Evolutionary conservation across 2,113 vertebrate genomes (phyloP).

Genomic region (Fukomys damarensis): DNA sequence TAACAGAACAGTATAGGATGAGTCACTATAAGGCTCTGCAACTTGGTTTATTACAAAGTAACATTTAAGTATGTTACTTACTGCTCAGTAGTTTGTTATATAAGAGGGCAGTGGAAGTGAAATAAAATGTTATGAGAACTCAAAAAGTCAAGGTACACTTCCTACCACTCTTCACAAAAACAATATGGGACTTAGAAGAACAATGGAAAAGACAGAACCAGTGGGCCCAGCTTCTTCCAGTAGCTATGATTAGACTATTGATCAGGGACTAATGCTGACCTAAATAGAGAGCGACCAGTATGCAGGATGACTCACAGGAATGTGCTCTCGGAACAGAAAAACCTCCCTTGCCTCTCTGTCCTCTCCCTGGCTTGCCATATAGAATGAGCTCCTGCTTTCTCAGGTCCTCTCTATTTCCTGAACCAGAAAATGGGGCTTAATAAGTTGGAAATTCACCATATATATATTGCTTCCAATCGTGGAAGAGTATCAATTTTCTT

Average conservation of each 20-base stretch:
- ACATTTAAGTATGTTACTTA: slow-evolving; percentile 69
- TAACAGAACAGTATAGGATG: slow-evolving; percentile 57
- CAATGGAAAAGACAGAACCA: slow-evolving; percentile 34
- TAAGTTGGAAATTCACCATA: slow-evolving; percentile 45
- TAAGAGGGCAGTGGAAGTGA: slow-evolving; percentile 41
- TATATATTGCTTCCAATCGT: background rate
- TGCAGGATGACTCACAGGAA: slow-evolving; percentile 66
- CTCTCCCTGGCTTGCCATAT: slow-evolving; percentile 20
- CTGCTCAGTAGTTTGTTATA: slow-evolving; percentile 53
- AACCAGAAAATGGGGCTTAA: slow-evolving; percentile 47
- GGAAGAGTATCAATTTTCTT: background rate
- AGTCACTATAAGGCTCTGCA: slow-evolving; percentile 62
- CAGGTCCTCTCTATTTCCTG: background rate
- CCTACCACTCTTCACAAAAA: slow-evolving; percentile 65
- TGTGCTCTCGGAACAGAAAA: slow-evolving; percentile 33
- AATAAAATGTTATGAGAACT: slow-evolving; percentile 65
- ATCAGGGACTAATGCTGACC: slow-evolving; percentile 72
- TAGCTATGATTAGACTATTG: slow-evolving; percentile 75
- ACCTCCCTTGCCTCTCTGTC: slow-evolving; percentile 31
- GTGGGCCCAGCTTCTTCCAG: slow-evolving; percentile 14
- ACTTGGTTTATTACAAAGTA: slow-evolving; percentile 70
- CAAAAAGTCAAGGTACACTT: slow-evolving; percentile 73
- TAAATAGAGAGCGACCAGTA: slow-evolving; percentile 72
- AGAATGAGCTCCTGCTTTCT: slow-evolving; percentile 36
- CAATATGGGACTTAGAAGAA: slow-evolving; percentile 52